phyloP scores from a whole-genome alignment of 2,113 vertebrate genomes.

The Origma solitaria region DNA sequence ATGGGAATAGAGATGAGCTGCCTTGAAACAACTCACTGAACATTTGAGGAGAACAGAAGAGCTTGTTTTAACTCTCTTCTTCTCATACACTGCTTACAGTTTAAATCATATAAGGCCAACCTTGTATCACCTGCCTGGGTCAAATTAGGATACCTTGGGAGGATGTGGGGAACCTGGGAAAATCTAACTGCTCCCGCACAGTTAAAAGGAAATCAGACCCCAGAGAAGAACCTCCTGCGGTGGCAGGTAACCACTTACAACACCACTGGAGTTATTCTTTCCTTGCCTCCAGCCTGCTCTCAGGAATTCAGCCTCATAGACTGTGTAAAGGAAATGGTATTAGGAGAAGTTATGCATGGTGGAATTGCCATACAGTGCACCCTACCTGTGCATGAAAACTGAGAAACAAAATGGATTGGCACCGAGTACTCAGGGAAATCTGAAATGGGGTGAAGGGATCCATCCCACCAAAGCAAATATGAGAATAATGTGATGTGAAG shows the following conservation, averaged over 20 bases:
- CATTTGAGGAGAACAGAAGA: neutral
- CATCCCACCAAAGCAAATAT: neutral
- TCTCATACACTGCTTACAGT: neutral
- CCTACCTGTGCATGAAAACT: neutral
- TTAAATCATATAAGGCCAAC: neutral
- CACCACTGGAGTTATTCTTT: neutral
- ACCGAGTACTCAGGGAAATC: fast-evolving
- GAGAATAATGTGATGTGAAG: neutral
- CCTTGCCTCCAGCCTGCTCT: neutral
- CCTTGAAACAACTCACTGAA: neutral
- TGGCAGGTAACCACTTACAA: neutral
- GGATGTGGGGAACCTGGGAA: neutral
- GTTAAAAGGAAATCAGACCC: neutral
- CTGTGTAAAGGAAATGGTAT: neutral
- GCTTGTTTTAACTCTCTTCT: neutral
- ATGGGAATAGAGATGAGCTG: neutral
- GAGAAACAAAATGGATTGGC: neutral
- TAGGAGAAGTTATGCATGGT: neutral
- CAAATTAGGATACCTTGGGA: neutral
- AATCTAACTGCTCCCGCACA: neutral
- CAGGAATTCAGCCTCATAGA: neutral
- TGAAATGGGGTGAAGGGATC: neutral
- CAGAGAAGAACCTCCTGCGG: neutral
- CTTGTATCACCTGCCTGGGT: neutral
- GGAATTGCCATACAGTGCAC: neutral